Percentiles rank a stretch among this genome's conserved stretches.
phyloP scores from a whole-genome alignment of 2,113 vertebrate genomes.

The Gasterosteus nipponicus region DNA sequence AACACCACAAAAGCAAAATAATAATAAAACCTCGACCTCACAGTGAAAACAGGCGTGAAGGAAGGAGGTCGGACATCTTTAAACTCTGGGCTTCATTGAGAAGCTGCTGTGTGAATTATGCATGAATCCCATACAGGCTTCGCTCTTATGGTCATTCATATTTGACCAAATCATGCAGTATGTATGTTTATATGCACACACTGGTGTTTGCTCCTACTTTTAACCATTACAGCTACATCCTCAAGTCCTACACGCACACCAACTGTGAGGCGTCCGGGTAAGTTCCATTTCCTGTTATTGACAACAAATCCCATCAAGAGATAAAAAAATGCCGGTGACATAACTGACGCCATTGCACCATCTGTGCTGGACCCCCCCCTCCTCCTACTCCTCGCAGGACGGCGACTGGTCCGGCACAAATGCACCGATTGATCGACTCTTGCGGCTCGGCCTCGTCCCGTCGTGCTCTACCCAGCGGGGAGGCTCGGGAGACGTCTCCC shows the following conservation, averaged over 20 bases:
- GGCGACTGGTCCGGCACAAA: background rate
- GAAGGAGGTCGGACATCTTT: background rate
- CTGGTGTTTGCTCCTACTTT: background rate
- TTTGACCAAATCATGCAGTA: constrained; percentile 46
- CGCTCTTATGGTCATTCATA: constrained; percentile 50
- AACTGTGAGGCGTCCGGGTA: background rate
- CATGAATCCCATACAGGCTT: constrained; percentile 33
- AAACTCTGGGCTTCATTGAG: constrained; percentile 29
- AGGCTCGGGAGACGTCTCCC: background rate
- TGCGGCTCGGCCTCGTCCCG: too few species aligned
- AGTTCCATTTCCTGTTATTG: background rate
- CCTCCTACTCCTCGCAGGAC: background rate
- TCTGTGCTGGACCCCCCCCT: background rate
- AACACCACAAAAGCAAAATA: background rate
- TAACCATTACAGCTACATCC: constrained; percentile 7
- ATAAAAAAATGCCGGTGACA: background rate
- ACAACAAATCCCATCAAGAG: background rate
- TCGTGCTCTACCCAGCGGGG: too few species aligned
- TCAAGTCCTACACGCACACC: background rate
- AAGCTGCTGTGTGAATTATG: constrained; percentile 48
- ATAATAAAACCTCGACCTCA: background rate
- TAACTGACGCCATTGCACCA: background rate
- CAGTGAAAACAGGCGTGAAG: background rate
- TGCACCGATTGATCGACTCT: background rate
- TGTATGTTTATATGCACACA: background rate